Percentiles rank a stretch among this genome's conserved stretches.
Evolutionary conservation across 2,888 invertebrate species (phyloP).

Genomic region (Steinernema carpocapsae): DNA sequence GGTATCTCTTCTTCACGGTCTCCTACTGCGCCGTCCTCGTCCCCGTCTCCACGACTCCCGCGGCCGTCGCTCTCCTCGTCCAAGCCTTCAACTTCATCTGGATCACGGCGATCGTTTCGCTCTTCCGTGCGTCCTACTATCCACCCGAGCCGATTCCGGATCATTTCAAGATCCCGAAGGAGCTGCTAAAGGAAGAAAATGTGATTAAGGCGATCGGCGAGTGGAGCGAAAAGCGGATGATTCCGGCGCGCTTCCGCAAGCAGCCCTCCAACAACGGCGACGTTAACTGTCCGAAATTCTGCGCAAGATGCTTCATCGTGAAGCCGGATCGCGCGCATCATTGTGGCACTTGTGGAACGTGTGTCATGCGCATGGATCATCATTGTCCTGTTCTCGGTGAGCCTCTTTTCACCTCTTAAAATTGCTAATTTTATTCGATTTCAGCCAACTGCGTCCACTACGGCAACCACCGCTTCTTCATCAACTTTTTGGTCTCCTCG

Average conservation of each 20-base stretch:
- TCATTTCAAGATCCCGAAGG: background rate
- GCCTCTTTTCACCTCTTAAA: background rate
- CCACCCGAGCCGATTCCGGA: background rate
- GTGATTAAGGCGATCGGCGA: background rate
- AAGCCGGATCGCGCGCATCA: constrained; percentile 54
- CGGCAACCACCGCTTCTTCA: constrained; percentile 50
- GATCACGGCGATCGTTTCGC: constrained; percentile 14
- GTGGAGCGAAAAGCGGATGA: background rate
- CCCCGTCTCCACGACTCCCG: background rate
- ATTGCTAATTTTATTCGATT: background rate
- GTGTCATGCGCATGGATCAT: constrained; percentile 53
- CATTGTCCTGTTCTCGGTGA: constrained; percentile 53
- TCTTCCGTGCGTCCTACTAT: background rate
- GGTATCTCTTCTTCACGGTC: background rate
- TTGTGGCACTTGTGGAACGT: constrained; percentile 46
- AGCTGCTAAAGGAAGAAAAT: background rate
- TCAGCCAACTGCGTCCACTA: constrained; percentile 45
- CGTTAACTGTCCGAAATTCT: constrained; percentile 20
- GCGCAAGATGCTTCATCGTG: constrained; percentile 42
- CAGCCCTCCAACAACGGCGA: background rate
- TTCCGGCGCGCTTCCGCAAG: background rate
- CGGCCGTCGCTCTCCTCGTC: background rate
- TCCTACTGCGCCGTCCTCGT: background rate
- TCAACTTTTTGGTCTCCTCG: constrained; percentile 43
- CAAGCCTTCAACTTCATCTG: constrained; percentile 3